Conservation (phyloP, 64 coral and sea anemone genomes). For the Porites australiensis region DNA sequence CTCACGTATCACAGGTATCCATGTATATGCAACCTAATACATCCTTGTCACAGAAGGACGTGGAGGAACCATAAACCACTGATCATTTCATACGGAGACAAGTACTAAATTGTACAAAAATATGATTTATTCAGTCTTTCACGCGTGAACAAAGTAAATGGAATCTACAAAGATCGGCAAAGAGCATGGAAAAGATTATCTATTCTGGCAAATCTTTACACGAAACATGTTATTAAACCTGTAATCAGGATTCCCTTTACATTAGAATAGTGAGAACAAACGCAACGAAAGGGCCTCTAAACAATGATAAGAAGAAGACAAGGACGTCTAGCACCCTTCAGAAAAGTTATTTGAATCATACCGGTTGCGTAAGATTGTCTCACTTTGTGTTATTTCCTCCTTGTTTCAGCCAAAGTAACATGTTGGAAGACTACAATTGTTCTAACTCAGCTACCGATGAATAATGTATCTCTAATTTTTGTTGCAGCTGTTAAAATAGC, state of each 20-base stretch:
- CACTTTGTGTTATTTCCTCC: neutral
- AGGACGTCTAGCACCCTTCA: no score
- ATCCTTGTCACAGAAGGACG: no score
- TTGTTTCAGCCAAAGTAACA: neutral
- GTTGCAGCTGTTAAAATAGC: neutral
- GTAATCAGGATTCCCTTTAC: neutral
- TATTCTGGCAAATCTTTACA: neutral
- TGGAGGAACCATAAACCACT: no score
- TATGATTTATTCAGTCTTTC: slow-evolving; percentile 49
- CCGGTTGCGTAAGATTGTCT: no score
- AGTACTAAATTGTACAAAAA: slow-evolving; percentile 31
- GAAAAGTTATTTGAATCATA: no score
- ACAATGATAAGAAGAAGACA: no score
- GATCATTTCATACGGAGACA: neutral
- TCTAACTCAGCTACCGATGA: neutral
- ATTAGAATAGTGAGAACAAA: neutral
- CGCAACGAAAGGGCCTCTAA: neutral
- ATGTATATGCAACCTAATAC: no score
- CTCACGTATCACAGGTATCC: no score
- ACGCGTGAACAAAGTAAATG: slow-evolving; percentile 3
- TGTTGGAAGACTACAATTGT: neutral
- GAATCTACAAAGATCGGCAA: slow-evolving; percentile 18
- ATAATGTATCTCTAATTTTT: neutral
- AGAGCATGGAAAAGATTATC: slow-evolving; percentile 9
- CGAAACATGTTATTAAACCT: neutral